phyloP scores from a whole-genome alignment of 2,113 vertebrate species.

The Emydura subglobosa region DNA sequence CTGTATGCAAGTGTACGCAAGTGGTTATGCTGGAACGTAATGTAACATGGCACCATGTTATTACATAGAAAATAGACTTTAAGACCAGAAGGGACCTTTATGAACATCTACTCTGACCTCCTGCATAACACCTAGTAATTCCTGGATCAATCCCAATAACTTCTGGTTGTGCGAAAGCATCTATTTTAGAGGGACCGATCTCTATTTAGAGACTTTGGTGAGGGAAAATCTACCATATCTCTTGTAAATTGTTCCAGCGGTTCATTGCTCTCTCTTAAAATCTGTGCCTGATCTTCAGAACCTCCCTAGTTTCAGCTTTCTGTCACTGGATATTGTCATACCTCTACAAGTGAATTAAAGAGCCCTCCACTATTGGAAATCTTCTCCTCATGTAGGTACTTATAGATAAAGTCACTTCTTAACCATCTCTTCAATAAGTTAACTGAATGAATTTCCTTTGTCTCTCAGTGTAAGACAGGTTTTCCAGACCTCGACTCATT shows the following conservation, averaged over 20 bases:
- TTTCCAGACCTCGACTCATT: background rate
- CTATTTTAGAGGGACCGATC: background rate
- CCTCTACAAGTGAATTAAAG: constrained; percentile 38
- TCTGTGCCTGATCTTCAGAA: constrained; percentile 61
- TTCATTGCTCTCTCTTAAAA: constrained; percentile 51
- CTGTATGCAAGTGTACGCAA: background rate
- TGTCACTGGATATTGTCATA: constrained; percentile 35
- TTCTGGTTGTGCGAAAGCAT: background rate
- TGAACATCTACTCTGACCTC: background rate
- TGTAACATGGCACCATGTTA: background rate
- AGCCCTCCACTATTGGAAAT: background rate
- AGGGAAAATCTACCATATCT: constrained; percentile 48
- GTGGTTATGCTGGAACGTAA: constrained; percentile 14
- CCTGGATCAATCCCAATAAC: background rate
- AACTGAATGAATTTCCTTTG: constrained; percentile 5
- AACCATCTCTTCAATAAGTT: background rate
- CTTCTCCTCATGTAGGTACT: background rate
- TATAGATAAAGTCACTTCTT: background rate
- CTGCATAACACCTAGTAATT: constrained; percentile 10
- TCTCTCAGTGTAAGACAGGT: background rate
- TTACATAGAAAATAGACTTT: constrained; percentile 53
- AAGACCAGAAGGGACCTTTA: constrained; percentile 14
- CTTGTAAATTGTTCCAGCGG: constrained; percentile 31
- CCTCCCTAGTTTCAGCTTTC: constrained; percentile 48
- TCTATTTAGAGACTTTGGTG: constrained; percentile 47